Evolutionary conservation across 2,888 invertebrate species (phyloP).

Genomic region (Gortyna flavago): DNA sequence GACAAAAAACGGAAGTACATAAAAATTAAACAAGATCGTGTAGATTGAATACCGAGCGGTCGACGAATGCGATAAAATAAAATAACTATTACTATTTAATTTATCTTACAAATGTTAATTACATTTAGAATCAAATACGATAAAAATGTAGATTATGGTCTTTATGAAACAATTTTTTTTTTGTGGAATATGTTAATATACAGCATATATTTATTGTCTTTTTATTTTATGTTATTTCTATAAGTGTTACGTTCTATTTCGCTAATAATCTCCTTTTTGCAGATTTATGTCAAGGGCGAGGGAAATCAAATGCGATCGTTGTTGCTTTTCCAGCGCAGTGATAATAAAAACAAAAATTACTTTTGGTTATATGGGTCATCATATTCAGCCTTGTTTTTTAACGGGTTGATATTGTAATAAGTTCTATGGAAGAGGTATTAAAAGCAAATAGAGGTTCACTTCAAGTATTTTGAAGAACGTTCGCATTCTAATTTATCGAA

Average conservation of each 20-base stretch:
- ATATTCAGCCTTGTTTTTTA: neutral
- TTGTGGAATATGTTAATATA: constrained; percentile 1
- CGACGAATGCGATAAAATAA: constrained; percentile 40
- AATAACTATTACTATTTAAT: constrained; percentile 34
- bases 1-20: constrained; percentile 43
- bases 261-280: neutral
- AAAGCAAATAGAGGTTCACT: neutral
- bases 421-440: neutral
- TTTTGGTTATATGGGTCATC: neutral
- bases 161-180: constrained; percentile 24
- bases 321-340: neutral
- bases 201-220: neutral
- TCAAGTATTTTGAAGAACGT: no score
- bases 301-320: neutral
- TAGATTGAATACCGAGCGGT: constrained; percentile 40
- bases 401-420: neutral
- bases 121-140: constrained; percentile 33
- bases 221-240: neutral
- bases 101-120: constrained; percentile 49
- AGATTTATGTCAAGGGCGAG: neutral
- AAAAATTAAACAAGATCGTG: constrained; percentile 52
- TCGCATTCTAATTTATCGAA: no score
- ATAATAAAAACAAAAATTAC: neutral
- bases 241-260: neutral
- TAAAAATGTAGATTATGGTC: constrained; percentile 39